Evolutionary conservation across 1,140 invertebrate genomes (phyloP).

Genomic region (Dinothrombium tinctorium): DNA sequence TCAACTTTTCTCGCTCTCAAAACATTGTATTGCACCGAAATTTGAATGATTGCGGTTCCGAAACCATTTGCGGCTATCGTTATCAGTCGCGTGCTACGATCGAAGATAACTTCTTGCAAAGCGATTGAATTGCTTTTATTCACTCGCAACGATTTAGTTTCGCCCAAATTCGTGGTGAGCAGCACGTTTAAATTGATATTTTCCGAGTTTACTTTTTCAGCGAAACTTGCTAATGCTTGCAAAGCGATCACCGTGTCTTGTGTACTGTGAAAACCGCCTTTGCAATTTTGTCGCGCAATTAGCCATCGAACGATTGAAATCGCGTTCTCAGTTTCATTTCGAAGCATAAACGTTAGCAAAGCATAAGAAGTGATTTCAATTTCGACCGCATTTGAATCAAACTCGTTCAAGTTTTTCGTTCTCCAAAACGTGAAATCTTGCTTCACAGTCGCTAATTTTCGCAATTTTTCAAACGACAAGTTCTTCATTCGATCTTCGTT

Average conservation of each 20-base stretch:
- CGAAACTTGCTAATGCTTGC: slow-evolving; percentile 40
- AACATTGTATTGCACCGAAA: slow-evolving; percentile 55
- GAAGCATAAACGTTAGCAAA: slow-evolving; percentile 20
- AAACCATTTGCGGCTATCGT: slow-evolving; percentile 44
- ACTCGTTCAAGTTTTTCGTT: neutral
- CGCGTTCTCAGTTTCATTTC: slow-evolving; percentile 34
- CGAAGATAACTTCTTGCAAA: too few species aligned
- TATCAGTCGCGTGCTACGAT: too few species aligned
- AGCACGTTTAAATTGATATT: neutral
- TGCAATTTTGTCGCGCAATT: slow-evolving; percentile 45
- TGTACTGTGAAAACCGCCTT: slow-evolving; percentile 50
- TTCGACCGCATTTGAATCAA: slow-evolving; percentile 23
- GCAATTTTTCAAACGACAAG: neutral
- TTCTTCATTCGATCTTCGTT: neutral
- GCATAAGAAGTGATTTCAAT: slow-evolving; percentile 69
- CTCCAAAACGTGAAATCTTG: too few species aligned
- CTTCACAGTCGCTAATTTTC: neutral
- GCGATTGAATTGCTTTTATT: slow-evolving; percentile 1
- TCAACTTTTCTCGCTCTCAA: slow-evolving; percentile 69
- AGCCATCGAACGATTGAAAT: slow-evolving; percentile 61
- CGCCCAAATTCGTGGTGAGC: neutral
- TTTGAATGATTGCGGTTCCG: slow-evolving; percentile 54
- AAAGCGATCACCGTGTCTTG: slow-evolving; percentile 47
- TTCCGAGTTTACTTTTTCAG: slow-evolving; percentile 16
- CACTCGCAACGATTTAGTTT: neutral